Conservation (phyloP, 2,888 invertebrate species). For the Plebejus anna region DNA sequence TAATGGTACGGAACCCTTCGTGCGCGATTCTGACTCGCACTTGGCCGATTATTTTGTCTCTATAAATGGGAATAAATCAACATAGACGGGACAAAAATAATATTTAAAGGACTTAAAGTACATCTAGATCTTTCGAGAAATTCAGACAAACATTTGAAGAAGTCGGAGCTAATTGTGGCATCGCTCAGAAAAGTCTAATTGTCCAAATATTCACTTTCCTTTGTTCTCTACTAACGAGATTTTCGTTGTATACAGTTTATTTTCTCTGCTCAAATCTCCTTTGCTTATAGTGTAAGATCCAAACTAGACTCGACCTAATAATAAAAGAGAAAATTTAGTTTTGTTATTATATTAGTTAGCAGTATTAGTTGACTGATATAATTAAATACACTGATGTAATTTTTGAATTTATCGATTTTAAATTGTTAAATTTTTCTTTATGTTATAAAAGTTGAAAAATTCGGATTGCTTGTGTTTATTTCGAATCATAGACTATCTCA, state of each 20-base stretch:
- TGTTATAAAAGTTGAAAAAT: no score
- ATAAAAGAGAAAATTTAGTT: no score
- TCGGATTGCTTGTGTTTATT: no score
- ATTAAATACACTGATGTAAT: no score
- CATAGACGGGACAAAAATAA: background rate
- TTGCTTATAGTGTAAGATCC: background rate
- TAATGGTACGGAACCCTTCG: no score
- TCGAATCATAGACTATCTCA: no score
- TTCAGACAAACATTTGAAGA: slow-evolving; percentile 22
- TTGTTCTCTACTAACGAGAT: slow-evolving; percentile 20
- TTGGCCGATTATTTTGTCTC: background rate
- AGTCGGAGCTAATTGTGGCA: slow-evolving; percentile 16
- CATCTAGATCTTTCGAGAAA: background rate
- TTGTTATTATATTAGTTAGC: no score
- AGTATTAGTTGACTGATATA: no score
- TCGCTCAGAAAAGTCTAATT: slow-evolving; percentile 17
- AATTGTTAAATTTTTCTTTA: no score
- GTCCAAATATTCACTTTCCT: slow-evolving; percentile 24
- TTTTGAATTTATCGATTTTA: no score
- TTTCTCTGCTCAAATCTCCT: background rate
- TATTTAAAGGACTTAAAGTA: background rate
- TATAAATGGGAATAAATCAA: background rate
- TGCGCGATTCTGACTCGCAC: no score
- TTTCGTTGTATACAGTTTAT: slow-evolving; percentile 9
- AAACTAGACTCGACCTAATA: background rate